These are phyloP conservation scores for Uria lomvia DNA, from an alignment of 2,113 vertebrate species.

Conservation along the genomic window DNA sequence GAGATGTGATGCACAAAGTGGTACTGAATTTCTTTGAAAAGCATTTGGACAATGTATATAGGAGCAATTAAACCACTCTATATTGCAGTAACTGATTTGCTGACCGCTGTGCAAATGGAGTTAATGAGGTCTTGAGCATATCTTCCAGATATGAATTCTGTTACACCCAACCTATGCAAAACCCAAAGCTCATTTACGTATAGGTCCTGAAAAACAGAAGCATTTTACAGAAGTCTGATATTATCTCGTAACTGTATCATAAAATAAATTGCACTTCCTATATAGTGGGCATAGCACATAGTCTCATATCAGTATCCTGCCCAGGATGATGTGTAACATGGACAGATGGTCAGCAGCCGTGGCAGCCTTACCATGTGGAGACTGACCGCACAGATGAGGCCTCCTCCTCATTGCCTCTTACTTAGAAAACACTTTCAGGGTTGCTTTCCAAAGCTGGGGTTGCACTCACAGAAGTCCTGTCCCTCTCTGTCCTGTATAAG, in stretches of 20 bases:
- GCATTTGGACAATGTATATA: neutral
- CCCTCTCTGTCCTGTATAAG: neutral
- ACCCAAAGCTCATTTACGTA: neutral
- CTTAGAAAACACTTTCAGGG: neutral
- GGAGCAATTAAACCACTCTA: neutral
- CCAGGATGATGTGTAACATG: neutral
- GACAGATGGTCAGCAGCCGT: neutral
- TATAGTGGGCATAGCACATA: neutral
- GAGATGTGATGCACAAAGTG: neutral
- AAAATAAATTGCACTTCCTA: neutral
- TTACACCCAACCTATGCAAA: neutral
- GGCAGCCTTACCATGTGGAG: neutral
- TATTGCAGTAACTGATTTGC: neutral
- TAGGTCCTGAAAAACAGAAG: slow-evolving; percentile 13
- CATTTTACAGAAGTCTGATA: slow-evolving; percentile 48
- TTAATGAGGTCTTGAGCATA: neutral
- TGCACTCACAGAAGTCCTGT: neutral
- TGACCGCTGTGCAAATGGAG: neutral
- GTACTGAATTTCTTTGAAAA: neutral
- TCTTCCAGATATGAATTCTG: neutral
- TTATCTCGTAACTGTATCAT: slow-evolving; percentile 11
- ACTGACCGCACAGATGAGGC: neutral
- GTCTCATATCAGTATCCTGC: neutral
- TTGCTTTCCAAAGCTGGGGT: neutral
- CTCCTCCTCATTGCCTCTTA: neutral